Base-by-base conservation (phyloP, 2,888 invertebrate species). In the Caenorhabditis sp. region DNA sequence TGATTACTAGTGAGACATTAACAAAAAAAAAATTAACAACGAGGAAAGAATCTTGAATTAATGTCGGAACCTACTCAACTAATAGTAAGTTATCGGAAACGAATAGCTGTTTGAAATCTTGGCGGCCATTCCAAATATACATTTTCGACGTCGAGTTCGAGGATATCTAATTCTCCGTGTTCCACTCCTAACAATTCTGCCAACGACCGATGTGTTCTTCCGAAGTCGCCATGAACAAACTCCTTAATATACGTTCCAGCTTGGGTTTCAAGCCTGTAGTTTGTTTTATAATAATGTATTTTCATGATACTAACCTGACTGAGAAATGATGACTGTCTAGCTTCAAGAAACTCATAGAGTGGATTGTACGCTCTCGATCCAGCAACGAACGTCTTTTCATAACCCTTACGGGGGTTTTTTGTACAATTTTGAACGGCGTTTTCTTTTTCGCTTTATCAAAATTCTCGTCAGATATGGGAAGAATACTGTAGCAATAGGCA, bases 191-290 rank as follows among this genome's bases (percentile, higher is more conserved):
- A 90, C 43, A 95, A 90, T 20, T 92, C 92, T 0, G 92, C 90
- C 0, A 88, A 53, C 2, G 86, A 88, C 22, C 98, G 98, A 9
- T 89, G 89, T 0, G 96, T 95, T 82, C 98, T 92, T 1, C 95
- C 94, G 89, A 96, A 94, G 91, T 99, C 98, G 2, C 97, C 95
- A 90, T 98, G 96, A 20, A 95, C 94, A 91, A 98, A 95, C 91
- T 99, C 98, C 90, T 99, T 99, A 1, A 99, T 93, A 89, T 99
- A 99, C 2, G 89, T 89, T 15, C 89, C 89, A 13, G 89, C 89
- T 79, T 89, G 87, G 2, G 88, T 88, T 65, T 85, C 84, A 15
- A 88, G 65, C 56, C 85, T 83, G 50, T n/a, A n/a, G 17, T 6
- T 41, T 41, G 3, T 4, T 41, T 17, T 41, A 41, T 15, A 15